phyloP scores from a whole-genome alignment of 2,113 vertebrate species.

The Lasiurus borealis region DNA sequence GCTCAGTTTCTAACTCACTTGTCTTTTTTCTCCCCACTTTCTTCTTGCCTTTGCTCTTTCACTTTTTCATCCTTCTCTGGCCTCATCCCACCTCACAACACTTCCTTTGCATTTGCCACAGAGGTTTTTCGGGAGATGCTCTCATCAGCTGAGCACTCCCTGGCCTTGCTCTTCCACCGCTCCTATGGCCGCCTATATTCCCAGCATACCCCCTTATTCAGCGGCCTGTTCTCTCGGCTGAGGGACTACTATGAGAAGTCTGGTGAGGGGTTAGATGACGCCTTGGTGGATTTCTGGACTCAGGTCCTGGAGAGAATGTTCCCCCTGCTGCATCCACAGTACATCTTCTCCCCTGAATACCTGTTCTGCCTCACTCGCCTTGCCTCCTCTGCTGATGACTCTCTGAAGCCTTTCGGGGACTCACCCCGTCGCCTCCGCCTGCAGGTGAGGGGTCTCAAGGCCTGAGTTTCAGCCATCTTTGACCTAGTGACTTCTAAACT shows the following conservation, averaged over 20 bases:
- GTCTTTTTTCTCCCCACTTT: constrained; percentile 24
- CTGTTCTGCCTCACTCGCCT: constrained; percentile 92
- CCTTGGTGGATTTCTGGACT: constrained; percentile 93
- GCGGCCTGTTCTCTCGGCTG: constrained; percentile 85
- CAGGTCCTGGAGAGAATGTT: constrained; percentile 92
- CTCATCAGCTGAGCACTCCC: constrained; percentile 91
- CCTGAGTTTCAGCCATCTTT: constrained; percentile 52
- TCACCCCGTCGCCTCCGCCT: constrained; percentile 90
- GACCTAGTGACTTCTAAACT: constrained; percentile 31
- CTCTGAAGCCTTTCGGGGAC: constrained; percentile 93
- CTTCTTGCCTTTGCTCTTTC: constrained; percentile 31
- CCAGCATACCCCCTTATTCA: constrained; percentile 88
- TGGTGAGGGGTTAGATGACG: constrained; percentile 90
- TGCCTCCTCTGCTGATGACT: constrained; percentile 84
- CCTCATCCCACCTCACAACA: not conserved
- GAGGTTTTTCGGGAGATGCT: constrained; percentile 94
- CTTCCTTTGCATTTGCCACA: constrained; percentile 76
- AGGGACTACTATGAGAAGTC: constrained; percentile 92
- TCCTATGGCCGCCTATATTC: constrained; percentile 93
- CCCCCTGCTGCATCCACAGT: constrained; percentile 93
- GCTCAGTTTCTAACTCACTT: constrained; percentile 58
- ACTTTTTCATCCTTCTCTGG: not conserved
- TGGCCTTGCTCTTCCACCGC: constrained; percentile 93
- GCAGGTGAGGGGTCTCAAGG: constrained; percentile 86
- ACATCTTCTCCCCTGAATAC: constrained; percentile 92